Evolutionary conservation across 2,113 vertebrate species (phyloP).

Genomic region (Laticauda colubrina): DNA sequence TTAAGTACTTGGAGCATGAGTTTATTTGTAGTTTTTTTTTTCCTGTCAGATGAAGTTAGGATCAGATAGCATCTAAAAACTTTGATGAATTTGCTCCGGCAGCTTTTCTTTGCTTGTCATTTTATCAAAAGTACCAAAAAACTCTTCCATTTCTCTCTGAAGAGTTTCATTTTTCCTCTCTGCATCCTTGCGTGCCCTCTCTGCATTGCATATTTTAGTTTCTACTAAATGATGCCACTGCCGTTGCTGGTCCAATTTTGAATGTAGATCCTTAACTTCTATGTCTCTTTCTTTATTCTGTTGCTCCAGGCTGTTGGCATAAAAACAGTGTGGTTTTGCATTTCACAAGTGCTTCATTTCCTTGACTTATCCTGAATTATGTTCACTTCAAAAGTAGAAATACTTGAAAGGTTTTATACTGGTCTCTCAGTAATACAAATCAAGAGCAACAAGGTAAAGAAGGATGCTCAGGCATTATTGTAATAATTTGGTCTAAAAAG

Average conservation of each 20-base stretch:
- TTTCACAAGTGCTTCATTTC: neutral
- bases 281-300: conserved; percentile 70
- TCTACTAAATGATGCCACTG: conserved; percentile 67
- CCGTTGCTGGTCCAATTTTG: conserved; percentile 72
- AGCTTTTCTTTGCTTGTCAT: conserved; percentile 73
- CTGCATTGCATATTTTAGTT: conserved; percentile 69
- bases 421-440: neutral
- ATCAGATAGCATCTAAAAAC: conserved; percentile 51
- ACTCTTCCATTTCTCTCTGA: conserved; percentile 79
- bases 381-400: neutral
- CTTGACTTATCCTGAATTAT: neutral
- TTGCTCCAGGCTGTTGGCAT: conserved; percentile 73
- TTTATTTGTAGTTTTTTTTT: neutral
- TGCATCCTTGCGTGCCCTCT: conserved; percentile 67
- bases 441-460: neutral
- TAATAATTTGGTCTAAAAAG: neutral
- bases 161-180: conserved; percentile 73
- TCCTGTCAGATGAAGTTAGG: neutral
- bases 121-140: conserved; percentile 79
- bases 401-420: conserved; percentile 1
- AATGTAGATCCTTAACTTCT: conserved; percentile 64
- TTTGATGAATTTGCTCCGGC: conserved; percentile 61
- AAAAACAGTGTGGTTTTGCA: neutral
- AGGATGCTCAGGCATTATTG: neutral
- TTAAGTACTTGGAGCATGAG: neutral